phyloP scores from a whole-genome alignment of 2,113 vertebrate species.

The Prunella himalayana region DNA sequence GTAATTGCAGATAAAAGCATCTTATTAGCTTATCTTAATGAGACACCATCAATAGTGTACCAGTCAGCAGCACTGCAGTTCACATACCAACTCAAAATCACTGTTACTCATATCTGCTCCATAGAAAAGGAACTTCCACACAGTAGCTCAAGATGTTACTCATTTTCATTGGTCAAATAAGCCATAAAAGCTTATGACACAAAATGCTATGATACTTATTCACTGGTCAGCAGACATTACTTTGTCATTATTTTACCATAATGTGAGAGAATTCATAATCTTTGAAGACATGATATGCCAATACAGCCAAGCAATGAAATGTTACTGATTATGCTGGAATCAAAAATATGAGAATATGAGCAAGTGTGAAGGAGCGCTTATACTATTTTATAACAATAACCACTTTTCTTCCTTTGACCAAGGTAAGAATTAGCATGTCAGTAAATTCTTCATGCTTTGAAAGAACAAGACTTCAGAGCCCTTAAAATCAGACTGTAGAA shows the following conservation, averaged over 20 bases:
- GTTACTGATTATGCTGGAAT: not conserved
- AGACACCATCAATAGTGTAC: not conserved
- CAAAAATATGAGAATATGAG: not conserved
- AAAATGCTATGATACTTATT: not conserved
- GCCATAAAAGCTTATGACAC: not conserved
- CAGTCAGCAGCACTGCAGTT: not conserved
- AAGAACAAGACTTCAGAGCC: not conserved
- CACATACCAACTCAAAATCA: not conserved
- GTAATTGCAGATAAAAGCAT: not conserved
- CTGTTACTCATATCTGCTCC: not conserved
- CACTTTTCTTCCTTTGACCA: not conserved
- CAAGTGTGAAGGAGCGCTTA: not conserved
- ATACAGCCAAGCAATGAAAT: not conserved
- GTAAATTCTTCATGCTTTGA: not conserved
- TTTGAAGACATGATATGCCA: not conserved
- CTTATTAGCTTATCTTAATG: not conserved
- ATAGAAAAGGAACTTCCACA: not conserved
- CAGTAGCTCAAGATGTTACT: not conserved
- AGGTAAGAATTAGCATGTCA: not conserved
- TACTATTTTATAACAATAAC: not conserved
- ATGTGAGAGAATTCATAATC: not conserved
- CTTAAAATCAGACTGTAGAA: not conserved
- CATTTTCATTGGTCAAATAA: not conserved
- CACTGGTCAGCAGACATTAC: not conserved
- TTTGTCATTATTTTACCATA: not conserved